phyloP scores from a whole-genome alignment of 2,797 vertebrate species.

The Aselliscus stoliczkanus region DNA sequence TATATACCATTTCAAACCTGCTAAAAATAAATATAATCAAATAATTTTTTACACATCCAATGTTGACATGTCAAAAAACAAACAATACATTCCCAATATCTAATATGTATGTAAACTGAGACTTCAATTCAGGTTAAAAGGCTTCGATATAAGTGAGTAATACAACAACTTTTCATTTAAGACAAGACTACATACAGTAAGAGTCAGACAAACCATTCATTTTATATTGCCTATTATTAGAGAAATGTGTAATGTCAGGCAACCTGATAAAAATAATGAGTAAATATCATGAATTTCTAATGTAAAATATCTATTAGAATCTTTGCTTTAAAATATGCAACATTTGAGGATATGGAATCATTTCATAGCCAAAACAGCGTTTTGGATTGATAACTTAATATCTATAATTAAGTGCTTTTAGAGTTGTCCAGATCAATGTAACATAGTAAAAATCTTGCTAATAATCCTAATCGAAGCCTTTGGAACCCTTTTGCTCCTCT shows the following conservation, averaged over 20 bases:
- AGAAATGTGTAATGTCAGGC: neutral
- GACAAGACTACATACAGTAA: neutral
- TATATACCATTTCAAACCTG: neutral
- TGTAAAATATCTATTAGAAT: neutral
- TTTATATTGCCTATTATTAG: neutral
- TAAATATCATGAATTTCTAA: constrained; percentile 29
- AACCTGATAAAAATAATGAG: neutral
- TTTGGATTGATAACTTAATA: neutral
- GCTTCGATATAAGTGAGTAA: neutral
- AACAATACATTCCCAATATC: neutral
- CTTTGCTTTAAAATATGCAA: neutral
- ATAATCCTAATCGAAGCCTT: neutral
- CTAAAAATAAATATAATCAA: neutral
- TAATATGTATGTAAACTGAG: neutral
- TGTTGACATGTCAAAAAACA: neutral
- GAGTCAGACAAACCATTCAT: neutral
- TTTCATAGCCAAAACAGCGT: neutral
- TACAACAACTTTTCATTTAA: neutral
- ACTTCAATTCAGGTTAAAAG: neutral
- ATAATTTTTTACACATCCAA: neutral
- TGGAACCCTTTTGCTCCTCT: neutral
- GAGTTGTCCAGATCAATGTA: neutral
- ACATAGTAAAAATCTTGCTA: neutral
- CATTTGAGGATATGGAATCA: neutral
- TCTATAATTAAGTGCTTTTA: neutral